Evolutionary conservation across 2,888 invertebrate genomes (phyloP).

Genomic region (Chymomyza amoena): DNA sequence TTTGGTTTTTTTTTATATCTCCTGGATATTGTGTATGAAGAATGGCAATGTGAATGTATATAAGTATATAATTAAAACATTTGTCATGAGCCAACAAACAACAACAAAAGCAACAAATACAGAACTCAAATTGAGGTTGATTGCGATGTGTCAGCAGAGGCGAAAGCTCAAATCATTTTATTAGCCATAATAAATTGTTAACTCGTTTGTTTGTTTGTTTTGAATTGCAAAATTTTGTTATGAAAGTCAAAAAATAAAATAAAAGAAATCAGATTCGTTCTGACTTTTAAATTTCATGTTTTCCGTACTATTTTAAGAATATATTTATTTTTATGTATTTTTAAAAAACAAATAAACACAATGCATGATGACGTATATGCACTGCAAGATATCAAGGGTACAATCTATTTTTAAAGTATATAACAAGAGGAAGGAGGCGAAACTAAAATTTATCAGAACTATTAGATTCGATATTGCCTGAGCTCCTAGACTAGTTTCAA

Average conservation of each 20-base stretch:
- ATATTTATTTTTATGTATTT: not conserved
- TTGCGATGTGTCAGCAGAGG: slow-evolving; percentile 21
- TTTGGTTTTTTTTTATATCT: slow-evolving; percentile 30
- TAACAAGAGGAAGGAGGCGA: too few species aligned
- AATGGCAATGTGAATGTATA: slow-evolving; percentile 12
- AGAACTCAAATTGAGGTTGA: slow-evolving; percentile 7
- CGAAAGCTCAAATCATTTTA: slow-evolving; percentile 31
- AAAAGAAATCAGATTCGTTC: slow-evolving; percentile 10
- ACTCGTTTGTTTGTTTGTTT: not conserved
- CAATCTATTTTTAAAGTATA: too few species aligned
- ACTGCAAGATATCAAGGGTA: too few species aligned
- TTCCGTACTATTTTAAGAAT: not conserved
- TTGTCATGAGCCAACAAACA: too few species aligned
- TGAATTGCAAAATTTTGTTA: slow-evolving; percentile 25
- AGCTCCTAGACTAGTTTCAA: too few species aligned
- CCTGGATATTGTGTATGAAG: slow-evolving; percentile 37
- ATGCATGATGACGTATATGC: too few species aligned
- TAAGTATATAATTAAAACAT: not conserved
- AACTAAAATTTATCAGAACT: too few species aligned
- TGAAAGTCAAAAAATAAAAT: slow-evolving; percentile 18
- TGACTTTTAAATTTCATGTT: not conserved
- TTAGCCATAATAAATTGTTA: not conserved
- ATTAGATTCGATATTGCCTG: too few species aligned
- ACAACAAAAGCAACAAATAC: slow-evolving; percentile 5
- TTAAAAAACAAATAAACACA: too few species aligned